Conservation (phyloP, 1,140 invertebrate genomes). For the Phenacoccus solenopsis region DNA sequence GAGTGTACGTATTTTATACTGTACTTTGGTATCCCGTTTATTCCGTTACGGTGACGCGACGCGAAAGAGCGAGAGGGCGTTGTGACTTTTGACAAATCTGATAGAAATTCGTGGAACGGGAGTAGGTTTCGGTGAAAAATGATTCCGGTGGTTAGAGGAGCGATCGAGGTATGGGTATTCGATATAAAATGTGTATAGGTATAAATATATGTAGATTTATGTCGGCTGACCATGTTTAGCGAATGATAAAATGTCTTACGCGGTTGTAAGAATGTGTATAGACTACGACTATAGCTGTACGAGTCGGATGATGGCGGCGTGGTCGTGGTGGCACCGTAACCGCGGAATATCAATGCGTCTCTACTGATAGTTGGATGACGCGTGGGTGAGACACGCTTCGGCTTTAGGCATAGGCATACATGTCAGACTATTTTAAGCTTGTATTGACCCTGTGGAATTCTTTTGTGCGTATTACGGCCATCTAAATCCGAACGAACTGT, state of each 20-base stretch:
- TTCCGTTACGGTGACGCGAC: no score
- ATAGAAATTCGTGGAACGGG: not conserved
- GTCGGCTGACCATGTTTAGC: not conserved
- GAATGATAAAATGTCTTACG: not conserved
- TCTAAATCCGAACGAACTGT: constrained; percentile 1
- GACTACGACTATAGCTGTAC: no score
- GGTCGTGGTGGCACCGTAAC: not conserved
- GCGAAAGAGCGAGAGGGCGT: no score
- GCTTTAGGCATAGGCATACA: not conserved
- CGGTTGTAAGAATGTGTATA: not conserved
- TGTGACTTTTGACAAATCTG: not conserved
- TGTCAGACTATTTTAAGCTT: constrained; percentile 2
- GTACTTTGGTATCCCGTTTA: no score
- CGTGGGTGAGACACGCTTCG: not conserved
- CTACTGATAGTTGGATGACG: not conserved
- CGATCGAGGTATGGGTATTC: not conserved
- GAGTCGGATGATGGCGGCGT: not conserved
- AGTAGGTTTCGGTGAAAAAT: not conserved
- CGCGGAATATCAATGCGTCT: not conserved
- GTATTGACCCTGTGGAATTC: constrained; percentile 1
- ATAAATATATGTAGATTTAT: not conserved
- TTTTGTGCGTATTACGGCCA: not conserved
- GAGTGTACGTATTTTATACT: no score
- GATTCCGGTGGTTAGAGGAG: not conserved
- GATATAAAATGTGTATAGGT: not conserved